These are phyloP conservation scores for Coboldia fuscipes DNA, from an alignment of 1,140 invertebrate species.

Conservation along the genomic window DNA sequence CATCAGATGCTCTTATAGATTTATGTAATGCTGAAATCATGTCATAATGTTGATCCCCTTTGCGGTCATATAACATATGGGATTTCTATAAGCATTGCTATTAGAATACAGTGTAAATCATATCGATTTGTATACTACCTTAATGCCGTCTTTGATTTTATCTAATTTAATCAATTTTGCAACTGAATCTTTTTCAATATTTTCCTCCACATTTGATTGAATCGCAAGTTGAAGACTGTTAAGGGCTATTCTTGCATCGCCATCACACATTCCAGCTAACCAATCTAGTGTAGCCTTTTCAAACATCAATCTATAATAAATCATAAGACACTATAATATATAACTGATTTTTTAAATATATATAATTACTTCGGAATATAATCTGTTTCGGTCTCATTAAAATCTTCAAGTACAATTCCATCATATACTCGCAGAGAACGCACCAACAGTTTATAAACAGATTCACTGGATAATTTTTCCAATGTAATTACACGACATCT, in stretches of 20 bases:
- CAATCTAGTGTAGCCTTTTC: constrained; percentile 39
- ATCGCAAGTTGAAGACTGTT: constrained; percentile 52
- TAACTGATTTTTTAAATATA: neutral
- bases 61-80: constrained; percentile 53
- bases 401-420: constrained; percentile 13
- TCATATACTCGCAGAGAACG: constrained; percentile 27
- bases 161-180: constrained; percentile 29
- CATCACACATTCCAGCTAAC: constrained; percentile 55
- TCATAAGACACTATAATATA: neutral
- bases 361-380: neutral
- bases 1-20: constrained; percentile 62
- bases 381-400: constrained; percentile 3
- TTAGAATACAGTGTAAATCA: neutral
- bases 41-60: constrained; percentile 69
- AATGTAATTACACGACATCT: constrained; percentile 53
- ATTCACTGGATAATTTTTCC: constrained; percentile 38
- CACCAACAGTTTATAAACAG: constrained; percentile 38
- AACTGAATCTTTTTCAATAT: constrained; percentile 9
- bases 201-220: constrained; percentile 20
- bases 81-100: constrained; percentile 29
- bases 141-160: constrained; percentile 38
- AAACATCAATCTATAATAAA: constrained; percentile 15
- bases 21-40: constrained; percentile 66
- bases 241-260: constrained; percentile 58
- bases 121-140: constrained; percentile 19